Base-by-base conservation (phyloP, 1,140 invertebrate genomes). In the Papilio xuthus region DNA sequence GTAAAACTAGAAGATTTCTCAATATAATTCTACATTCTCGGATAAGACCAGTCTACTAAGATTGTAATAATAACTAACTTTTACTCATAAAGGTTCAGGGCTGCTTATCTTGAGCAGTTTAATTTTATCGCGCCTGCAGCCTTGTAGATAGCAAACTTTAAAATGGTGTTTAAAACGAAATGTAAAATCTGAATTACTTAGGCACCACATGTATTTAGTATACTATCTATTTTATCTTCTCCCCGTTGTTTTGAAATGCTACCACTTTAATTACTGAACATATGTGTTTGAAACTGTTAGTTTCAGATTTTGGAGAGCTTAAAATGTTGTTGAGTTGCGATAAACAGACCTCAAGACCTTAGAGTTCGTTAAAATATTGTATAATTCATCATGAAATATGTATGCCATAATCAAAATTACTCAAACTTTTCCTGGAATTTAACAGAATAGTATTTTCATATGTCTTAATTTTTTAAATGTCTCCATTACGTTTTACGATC, bases 401-500 rank as follows among this genome's bases (percentile, higher is more conserved):
- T 50, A 50, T 67, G 53, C 26, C 23, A 60, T 23, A 60, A 26
- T 26, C 3, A 15, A 15, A 60, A 53, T 53, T 32, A 28, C 60
- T 7, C 28, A 15, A 32, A 67, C 1, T 32, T 32, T 67, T 15
- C 60, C 32, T 67, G 26, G 23, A 28, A 67, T 4, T 28, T 15
- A 28, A 60, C 9, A 23, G 20, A 23, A 60, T 26, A 26, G 26
- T 4, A 60, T 13, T 15, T 32, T 67, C 7, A 28, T 20, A 9
- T 12, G 60, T 67, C 26, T 67, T 20, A 67, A 67, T 18, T 67
- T 67, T 26, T 67, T 28, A 26, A 67, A 67, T 26, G 60, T 67
- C 26, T 67, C n/a, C 1, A 28, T 8, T 32, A 15, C 2, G 10
- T 26, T 26, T 26, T 26, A 32, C 28, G 15, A 32, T 67, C 60